A percentile compares a stretch with the other conserved stretches of the same genome.
Evolutionary conservation across 2,888 invertebrate species (phyloP).

Genomic region (Alviniconcha strummeri): DNA sequence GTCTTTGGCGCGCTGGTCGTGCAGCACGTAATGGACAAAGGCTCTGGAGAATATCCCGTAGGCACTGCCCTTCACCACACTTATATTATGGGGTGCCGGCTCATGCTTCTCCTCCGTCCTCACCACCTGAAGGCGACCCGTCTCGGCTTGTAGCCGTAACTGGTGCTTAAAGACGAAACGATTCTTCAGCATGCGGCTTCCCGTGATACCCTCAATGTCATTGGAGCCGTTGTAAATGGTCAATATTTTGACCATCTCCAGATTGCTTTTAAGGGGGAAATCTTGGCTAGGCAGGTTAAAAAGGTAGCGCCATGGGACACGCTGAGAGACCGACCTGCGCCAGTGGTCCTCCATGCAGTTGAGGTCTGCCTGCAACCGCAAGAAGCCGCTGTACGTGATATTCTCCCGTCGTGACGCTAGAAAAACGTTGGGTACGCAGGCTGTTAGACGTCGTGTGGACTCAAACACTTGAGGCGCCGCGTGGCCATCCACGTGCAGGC

Average conservation of each 20-base stretch:
- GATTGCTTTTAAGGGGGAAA: constrained; percentile 70
- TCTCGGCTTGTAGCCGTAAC: constrained; percentile 17
- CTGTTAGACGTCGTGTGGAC: constrained; percentile 49
- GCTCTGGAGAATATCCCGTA: constrained; percentile 69
- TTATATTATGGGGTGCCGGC: constrained; percentile 50
- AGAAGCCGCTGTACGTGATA: constrained; percentile 68
- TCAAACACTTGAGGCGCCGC: constrained; percentile 27
- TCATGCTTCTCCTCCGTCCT: constrained; percentile 42
- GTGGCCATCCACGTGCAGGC: constrained; percentile 36
- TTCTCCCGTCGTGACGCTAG: constrained; percentile 65
- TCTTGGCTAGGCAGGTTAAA: constrained; percentile 71
- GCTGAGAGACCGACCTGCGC: neutral
- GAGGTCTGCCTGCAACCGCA: constrained; percentile 68
- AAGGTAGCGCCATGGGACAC: constrained; percentile 67
- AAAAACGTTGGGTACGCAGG: constrained; percentile 70
- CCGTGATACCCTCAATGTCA: constrained; percentile 70
- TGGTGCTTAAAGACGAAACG: constrained; percentile 44
- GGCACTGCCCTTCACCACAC: constrained; percentile 69
- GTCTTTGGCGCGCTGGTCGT: constrained; percentile 57
- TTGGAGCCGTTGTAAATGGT: constrained; percentile 71
- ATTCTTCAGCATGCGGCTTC: constrained; percentile 46
- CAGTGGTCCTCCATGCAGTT: constrained; percentile 69
- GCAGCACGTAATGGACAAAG: constrained; percentile 67
- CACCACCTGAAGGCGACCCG: constrained; percentile 44
- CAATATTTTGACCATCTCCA: constrained; percentile 70